Base-by-base conservation (phyloP, 2,888 invertebrate genomes). In the Cremastinae sp. region DNA sequence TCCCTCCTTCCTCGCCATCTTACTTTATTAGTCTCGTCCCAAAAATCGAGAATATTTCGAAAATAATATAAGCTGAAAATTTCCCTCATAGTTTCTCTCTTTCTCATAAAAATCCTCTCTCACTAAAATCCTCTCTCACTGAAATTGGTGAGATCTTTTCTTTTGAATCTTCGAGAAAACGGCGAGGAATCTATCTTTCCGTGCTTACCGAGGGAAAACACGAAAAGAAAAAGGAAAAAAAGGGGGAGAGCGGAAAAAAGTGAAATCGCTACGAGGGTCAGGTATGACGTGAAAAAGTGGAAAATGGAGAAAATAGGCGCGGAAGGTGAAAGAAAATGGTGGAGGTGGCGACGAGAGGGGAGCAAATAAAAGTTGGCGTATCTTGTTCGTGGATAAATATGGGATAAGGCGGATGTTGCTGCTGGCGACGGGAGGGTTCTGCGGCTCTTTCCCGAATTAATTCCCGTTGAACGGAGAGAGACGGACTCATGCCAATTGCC, bases 251-350 rank as follows among this genome's bases (percentile, higher is more conserved):
- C 16, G 20, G 16, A 16, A 34, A 45, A 45, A 16, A 43, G 12
- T 14, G 16, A 45, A 61, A 47, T 45, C 3, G 14, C 14, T 5
- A 2, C 28, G 28, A 0, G n/a, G 5, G 10, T 9, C 22, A 9
- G 18, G 22, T 4, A 34, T 12, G n/a, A 49, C 20, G 18, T 16
- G 18, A 56, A 62, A 54, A 38, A 22, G 36, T 47, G 45, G 34
- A 43, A 56, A 56, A 71, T 56, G 51, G 16, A 45, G 41, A 49
- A 18, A 53, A 53, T 41, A 9, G 2, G 41, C 8, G 8, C 41
- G 12, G 41, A n/a, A 41, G 9, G 10, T 38, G 16, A 36, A 16
- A n/a, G 12, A 38, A 12, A 34, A 10, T 1, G 16, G 5, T 9
- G 7, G 38, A 38, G 36, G 53, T 53, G 16, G 28, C 1, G 18